These are phyloP conservation scores for Cirrhinus mrigala DNA, from an alignment of 2,797 vertebrate species.

Conservation along the genomic window DNA sequence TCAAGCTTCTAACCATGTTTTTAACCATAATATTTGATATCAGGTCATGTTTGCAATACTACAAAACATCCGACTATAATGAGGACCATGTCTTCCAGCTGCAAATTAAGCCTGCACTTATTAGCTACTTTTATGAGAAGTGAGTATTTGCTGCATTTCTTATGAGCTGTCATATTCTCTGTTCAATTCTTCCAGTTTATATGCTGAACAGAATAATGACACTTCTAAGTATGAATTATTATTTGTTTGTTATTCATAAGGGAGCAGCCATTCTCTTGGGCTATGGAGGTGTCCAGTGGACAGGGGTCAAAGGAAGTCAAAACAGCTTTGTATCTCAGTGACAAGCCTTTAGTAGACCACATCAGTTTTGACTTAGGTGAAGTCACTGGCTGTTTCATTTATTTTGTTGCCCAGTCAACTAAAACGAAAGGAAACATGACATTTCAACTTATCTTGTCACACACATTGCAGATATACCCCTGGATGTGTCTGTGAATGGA, in stretches of 20 bases:
- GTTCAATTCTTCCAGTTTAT: background rate
- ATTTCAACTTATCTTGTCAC: constrained; percentile 1
- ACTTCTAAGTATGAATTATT: background rate
- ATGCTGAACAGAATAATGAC: background rate
- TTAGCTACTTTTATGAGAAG: constrained; percentile 91
- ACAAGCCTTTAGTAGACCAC: constrained; percentile 83
- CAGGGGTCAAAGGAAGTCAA: constrained; percentile 84
- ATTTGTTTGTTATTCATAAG: constrained; percentile 70
- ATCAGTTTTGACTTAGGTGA: constrained; percentile 75
- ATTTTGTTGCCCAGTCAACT: background rate
- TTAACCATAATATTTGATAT: constrained; percentile 30
- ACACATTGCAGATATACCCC: constrained; percentile 73
- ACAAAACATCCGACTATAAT: constrained; percentile 86
- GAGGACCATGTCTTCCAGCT: constrained; percentile 90
- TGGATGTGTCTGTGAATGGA: constrained; percentile 77
- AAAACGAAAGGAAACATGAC: background rate
- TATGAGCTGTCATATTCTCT: background rate
- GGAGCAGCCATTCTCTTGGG: constrained; percentile 86
- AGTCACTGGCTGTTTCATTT: constrained; percentile 46
- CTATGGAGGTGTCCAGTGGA: constrained; percentile 86
- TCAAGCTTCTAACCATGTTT: background rate
- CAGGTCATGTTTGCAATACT: constrained; percentile 93
- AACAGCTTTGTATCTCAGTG: constrained; percentile 86
- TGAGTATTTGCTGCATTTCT: constrained; percentile 68
- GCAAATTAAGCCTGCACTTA: constrained; percentile 85